Base-by-base conservation (phyloP, 2,888 invertebrate genomes). In the Chirona hameri region DNA sequence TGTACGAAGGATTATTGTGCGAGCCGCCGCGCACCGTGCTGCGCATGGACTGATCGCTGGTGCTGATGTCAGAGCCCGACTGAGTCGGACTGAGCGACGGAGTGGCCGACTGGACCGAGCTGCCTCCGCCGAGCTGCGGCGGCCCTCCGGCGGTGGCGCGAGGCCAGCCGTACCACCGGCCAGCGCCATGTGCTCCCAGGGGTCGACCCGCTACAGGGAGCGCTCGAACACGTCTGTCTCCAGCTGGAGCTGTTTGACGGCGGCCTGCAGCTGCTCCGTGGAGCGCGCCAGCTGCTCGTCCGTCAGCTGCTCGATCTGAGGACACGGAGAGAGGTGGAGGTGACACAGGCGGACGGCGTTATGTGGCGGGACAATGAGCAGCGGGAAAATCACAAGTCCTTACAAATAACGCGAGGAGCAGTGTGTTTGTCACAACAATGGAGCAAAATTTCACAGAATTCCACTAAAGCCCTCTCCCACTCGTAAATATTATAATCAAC, bases 231-330 rank as follows among this genome's bases (percentile, higher is more conserved):
- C 76, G 39, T 76, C 76, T 15, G 76, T 76, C 76, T 76, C 76
- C 76, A 76, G 76, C 39, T 76, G 76, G 21, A 76, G 76, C 76
- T 18, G 3, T 21, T 39, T 31, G 39, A 76, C 76, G 39, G 39
- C 39, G 12, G 76, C 21, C 76, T 76, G 76, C 76, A 76, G 76
- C 29, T 76, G 76, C 76, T 76, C 76, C 14, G 76, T 76, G 39
- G 76, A 18, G 31, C 18, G 14, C 15, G 10, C 39, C 76, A 76
- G 76, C 76, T 76, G 76, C 76, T 76, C 76, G 39, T 76, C 39
- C 5, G 76, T 21, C 21, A 76, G 31, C 76, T 39, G 39, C 1
- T 76, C 76, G 7, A 76, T 39, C 76, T 76, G 76, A 12, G 29
- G 15, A n/a, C n/a, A n/a, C n/a, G n/a, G n/a, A n/a, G n/a, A n/a